Evolutionary conservation across 2,797 vertebrate species (phyloP).

Genomic region (Ciconia nigra): DNA sequence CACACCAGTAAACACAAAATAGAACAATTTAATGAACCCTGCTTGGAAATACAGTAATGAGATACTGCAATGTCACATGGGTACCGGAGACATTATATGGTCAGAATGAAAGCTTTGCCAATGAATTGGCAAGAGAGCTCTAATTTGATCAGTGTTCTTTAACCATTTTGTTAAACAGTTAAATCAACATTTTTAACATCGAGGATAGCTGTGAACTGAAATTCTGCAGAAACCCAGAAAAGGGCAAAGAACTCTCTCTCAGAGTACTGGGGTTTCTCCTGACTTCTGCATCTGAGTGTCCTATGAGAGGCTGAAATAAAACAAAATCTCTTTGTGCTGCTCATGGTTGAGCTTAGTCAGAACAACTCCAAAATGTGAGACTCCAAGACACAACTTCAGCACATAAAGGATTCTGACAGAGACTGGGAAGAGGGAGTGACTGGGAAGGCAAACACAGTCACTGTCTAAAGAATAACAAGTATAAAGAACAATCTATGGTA

Average conservation of each 20-base stretch:
- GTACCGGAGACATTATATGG: background rate
- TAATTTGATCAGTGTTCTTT: background rate
- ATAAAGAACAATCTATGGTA: background rate
- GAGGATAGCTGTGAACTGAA: background rate
- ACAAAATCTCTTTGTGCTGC: background rate
- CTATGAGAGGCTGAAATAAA: background rate
- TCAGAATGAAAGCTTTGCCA: background rate
- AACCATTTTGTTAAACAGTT: background rate
- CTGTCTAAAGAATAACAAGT: rapidly evolving
- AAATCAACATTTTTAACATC: background rate
- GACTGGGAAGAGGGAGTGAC: background rate
- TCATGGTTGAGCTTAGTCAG: background rate
- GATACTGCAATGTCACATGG: background rate
- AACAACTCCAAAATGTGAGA: background rate
- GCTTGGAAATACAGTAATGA: background rate
- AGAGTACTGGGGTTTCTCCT: background rate
- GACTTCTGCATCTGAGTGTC: background rate
- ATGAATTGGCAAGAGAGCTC: background rate
- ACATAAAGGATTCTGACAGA: background rate
- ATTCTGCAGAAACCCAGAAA: background rate
- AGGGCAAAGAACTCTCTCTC: background rate
- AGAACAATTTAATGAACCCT: background rate
- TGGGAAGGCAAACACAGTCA: background rate
- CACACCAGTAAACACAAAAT: background rate
- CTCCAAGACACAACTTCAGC: background rate